phyloP scores from a whole-genome alignment of 1,140 invertebrate genomes.

The Drosophila mauritiana region DNA sequence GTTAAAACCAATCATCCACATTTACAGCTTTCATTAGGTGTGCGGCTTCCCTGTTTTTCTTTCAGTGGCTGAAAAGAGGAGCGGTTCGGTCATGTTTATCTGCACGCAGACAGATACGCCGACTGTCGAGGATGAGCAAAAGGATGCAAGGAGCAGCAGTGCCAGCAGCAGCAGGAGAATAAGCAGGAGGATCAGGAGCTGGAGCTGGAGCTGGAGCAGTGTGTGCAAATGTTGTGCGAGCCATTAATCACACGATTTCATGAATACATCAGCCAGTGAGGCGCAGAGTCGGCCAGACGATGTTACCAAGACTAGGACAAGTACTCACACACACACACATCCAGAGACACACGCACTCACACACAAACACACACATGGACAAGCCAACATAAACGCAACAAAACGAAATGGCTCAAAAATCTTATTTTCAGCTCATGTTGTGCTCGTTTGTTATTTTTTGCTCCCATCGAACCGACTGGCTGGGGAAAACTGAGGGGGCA shows the following conservation, averaged over 20 bases:
- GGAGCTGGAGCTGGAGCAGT: constrained; percentile 48
- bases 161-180: constrained; percentile 21
- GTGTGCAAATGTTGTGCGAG: constrained; percentile 84
- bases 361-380: background rate
- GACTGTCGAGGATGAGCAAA: constrained; percentile 61
- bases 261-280: constrained; percentile 84
- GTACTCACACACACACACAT: constrained; percentile 11
- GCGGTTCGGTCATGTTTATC: constrained; percentile 65
- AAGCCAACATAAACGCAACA: constrained; percentile 74
- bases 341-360: background rate
- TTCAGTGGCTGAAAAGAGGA: constrained; percentile 6
- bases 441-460: constrained; percentile 79
- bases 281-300: constrained; percentile 70
- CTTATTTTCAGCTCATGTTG: constrained; percentile 83
- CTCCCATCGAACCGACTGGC: constrained; percentile 18
- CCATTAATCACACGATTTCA: constrained; percentile 84
- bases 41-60: background rate
- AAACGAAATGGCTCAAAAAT: constrained; percentile 84
- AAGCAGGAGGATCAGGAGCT: constrained; percentile 15
- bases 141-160: constrained; percentile 33
- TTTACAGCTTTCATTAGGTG: no score
- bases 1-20: no score
- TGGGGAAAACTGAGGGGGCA: constrained; percentile 7
- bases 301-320: constrained; percentile 48
- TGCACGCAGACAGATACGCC: constrained; percentile 80